Conservation (phyloP, 2,888 invertebrate species). For the Myopa testacea region DNA sequence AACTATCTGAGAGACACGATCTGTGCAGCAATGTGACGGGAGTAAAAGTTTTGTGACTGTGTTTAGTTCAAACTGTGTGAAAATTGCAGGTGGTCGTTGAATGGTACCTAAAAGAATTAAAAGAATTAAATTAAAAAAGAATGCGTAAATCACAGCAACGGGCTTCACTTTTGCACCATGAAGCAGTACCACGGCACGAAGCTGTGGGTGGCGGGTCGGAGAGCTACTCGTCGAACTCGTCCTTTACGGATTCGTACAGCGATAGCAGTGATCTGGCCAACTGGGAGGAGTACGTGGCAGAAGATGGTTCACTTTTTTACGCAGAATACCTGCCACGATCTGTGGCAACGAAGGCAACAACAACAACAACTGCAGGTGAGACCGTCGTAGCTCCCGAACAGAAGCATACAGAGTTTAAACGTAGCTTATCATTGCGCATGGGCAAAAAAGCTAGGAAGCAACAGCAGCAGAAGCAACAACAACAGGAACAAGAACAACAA, state of each 20-base stretch:
- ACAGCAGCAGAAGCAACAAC: slow-evolving; percentile 46
- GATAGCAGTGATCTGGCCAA: slow-evolving; percentile 60
- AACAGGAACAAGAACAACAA: slow-evolving; percentile 46
- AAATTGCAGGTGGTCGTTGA: neutral
- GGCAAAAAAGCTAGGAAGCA: slow-evolving; percentile 56
- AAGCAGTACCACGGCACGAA: slow-evolving; percentile 11
- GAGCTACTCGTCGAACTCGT: slow-evolving; percentile 58
- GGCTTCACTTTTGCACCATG: slow-evolving; percentile 6
- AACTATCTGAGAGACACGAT: neutral
- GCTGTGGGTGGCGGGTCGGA: slow-evolving; percentile 51
- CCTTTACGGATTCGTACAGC: slow-evolving; percentile 58
- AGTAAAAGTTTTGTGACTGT: neutral
- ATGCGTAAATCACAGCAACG: slow-evolving; percentile 33
- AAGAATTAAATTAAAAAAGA: neutral
- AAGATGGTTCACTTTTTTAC: slow-evolving; percentile 76
- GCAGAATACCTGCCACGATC: slow-evolving; percentile 70
- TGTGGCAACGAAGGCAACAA: neutral
- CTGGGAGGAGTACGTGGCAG: slow-evolving; percentile 63
- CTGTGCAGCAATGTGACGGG: slow-evolving; percentile 11
- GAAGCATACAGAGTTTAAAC: slow-evolving; percentile 63
- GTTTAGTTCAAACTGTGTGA: neutral
- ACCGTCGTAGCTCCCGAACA: slow-evolving; percentile 51
- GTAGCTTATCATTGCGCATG: slow-evolving; percentile 64
- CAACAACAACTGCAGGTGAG: slow-evolving; percentile 48
- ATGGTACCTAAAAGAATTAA: neutral